A percentile compares a stretch with the other conserved stretches of the same genome.
Evolutionary conservation across 2,797 vertebrate species (phyloP).

Genomic region (Periophthalmus magnuspinnatus): DNA sequence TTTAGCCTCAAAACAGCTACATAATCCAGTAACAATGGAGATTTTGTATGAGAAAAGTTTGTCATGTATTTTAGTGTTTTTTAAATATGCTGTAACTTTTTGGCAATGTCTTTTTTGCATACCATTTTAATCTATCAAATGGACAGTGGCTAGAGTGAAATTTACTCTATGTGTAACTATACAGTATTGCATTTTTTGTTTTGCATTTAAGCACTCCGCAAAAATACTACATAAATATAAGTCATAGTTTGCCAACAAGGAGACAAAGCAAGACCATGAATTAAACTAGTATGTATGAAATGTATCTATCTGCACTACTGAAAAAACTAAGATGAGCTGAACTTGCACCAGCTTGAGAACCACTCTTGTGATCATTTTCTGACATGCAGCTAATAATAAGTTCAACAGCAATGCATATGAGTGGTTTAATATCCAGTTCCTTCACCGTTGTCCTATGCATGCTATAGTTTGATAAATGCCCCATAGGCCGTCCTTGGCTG

Average conservation of each 20-base stretch:
- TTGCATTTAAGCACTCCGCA: neutral
- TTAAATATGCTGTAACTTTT: neutral
- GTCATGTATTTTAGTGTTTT: neutral
- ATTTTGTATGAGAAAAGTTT: neutral
- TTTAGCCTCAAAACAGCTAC: slow-evolving; percentile 16
- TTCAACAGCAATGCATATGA: neutral
- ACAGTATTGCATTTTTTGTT: neutral
- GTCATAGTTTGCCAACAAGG: too few species aligned
- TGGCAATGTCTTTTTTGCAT: neutral
- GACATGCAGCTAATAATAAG: neutral
- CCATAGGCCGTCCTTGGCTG: slow-evolving; percentile 49
- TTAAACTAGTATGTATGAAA: neutral
- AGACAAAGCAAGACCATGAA: neutral
- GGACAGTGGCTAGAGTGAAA: neutral
- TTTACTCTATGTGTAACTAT: neutral
- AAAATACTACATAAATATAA: neutral
- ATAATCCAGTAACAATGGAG: slow-evolving; percentile 21
- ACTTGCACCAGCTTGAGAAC: neutral
- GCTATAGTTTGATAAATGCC: slow-evolving; percentile 37
- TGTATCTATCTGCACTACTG: neutral
- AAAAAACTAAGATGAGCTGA: neutral
- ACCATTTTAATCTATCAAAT: neutral
- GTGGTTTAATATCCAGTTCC: neutral
- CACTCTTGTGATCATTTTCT: neutral
- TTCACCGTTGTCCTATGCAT: slow-evolving; percentile 29